phyloP scores from a whole-genome alignment of 2,888 invertebrate genomes.

The Acronicta leporina region DNA sequence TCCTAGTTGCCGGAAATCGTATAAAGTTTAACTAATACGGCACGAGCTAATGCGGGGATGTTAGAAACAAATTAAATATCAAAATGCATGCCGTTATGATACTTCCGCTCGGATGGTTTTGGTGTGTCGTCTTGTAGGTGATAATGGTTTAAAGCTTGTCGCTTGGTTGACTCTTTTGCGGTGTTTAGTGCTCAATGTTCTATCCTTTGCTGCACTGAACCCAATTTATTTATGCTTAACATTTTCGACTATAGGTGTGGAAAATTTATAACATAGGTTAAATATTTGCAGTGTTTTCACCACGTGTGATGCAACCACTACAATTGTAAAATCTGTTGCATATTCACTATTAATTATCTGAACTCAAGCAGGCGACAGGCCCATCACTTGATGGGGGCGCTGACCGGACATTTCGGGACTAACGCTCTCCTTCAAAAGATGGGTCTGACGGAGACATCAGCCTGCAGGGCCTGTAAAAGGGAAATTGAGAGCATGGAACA shows the following conservation, averaged over 20 bases:
- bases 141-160: constrained; percentile 21
- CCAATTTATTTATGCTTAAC: too few species aligned
- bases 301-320: too few species aligned
- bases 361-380: too few species aligned
- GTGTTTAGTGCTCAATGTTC: constrained; percentile 9
- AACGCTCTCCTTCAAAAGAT: too few species aligned
- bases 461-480: too few species aligned
- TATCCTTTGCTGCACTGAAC: background rate
- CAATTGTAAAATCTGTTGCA: background rate
- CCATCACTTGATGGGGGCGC: too few species aligned
- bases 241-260: background rate
- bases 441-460: too few species aligned
- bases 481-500: too few species aligned
- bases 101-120: constrained; percentile 16
- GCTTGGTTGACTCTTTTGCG: constrained; percentile 8
- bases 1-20: constrained; percentile 82
- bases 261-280: background rate
- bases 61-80: constrained; percentile 56
- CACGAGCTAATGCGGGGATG: constrained; percentile 66
- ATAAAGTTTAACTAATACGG: constrained; percentile 82
- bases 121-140: constrained; percentile 1
- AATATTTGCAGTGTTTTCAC: background rate
- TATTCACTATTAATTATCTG: too few species aligned
- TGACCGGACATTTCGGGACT: too few species aligned
- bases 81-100: constrained; percentile 22